These are phyloP conservation scores for Promerops cafer DNA, from an alignment of 2,113 vertebrate genomes.

Conservation along the genomic window DNA sequence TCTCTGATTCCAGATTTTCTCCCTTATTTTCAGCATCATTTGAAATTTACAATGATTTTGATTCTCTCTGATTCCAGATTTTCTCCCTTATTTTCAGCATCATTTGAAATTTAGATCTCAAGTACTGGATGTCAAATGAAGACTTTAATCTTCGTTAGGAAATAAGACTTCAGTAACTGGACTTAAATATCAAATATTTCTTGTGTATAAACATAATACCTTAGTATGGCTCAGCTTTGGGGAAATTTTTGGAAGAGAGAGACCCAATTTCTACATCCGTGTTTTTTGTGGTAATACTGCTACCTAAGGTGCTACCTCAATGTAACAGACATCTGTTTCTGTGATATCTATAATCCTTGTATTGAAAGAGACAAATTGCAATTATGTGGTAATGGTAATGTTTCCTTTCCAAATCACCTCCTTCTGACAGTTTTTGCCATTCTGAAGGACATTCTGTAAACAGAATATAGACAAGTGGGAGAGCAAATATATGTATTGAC, in stretches of 20 bases:
- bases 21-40: not conserved
- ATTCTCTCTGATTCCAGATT: not conserved
- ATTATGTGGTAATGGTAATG: not conserved
- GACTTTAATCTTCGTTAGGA: not conserved
- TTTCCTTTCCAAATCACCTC: not conserved
- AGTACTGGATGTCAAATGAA: not conserved
- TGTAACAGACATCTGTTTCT: not conserved
- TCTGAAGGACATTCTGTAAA: not conserved
- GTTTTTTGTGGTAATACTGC: not conserved
- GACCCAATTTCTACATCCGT: accelerated
- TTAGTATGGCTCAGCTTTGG: not conserved
- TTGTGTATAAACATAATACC: not conserved
- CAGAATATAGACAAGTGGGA: not conserved
- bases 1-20: not conserved
- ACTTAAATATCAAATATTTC: not conserved
- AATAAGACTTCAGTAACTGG: not conserved
- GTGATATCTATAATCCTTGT: not conserved
- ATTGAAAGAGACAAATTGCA: not conserved
- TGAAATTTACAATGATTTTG: no score
- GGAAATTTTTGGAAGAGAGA: not conserved
- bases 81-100: not conserved
- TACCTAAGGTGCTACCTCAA: not conserved
- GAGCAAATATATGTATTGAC: not conserved
- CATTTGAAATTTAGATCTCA: not conserved
- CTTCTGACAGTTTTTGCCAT: not conserved